Percentiles rank a stretch among this genome's conserved stretches.
These are phyloP conservation scores for Saccostrea cuccullata DNA, from an alignment of 1,140 invertebrate genomes.

Conservation along the genomic window DNA sequence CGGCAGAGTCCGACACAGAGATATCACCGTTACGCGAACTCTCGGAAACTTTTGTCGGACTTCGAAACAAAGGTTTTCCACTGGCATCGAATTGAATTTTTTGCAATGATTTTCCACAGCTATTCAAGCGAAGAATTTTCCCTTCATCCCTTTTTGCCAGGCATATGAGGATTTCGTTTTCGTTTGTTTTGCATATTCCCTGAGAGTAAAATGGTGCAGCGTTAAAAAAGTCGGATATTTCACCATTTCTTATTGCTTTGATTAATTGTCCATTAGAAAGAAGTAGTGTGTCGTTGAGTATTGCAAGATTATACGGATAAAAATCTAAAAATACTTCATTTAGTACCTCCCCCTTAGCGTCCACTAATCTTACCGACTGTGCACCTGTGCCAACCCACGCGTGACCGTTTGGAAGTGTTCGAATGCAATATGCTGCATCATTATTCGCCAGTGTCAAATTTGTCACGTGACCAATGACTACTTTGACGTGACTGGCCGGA, in stretches of 20 bases:
- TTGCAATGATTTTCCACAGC: background rate
- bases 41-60: constrained; percentile 13
- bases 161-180: constrained; percentile 2
- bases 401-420: constrained; percentile 11
- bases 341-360: background rate
- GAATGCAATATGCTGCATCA: constrained; percentile 39
- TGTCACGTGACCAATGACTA: background rate
- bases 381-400: constrained; percentile 36
- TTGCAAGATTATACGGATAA: constrained; percentile 16
- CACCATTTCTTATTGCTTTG: background rate
- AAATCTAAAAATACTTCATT: constrained; percentile 18
- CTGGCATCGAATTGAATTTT: constrained; percentile 13
- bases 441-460: background rate
- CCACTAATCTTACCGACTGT: background rate
- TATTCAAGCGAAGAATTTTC: constrained; percentile 1
- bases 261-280: constrained; percentile 29
- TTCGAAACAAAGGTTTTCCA: background rate
- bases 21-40: constrained; percentile 8
- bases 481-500: background rate
- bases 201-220: background rate
- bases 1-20: background rate
- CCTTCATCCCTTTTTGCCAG: background rate
- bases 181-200: background rate
- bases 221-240: constrained; percentile 20
- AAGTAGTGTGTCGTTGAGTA: background rate